phyloP scores from a whole-genome alignment of 2,113 vertebrate species.

The Chauna torquata region DNA sequence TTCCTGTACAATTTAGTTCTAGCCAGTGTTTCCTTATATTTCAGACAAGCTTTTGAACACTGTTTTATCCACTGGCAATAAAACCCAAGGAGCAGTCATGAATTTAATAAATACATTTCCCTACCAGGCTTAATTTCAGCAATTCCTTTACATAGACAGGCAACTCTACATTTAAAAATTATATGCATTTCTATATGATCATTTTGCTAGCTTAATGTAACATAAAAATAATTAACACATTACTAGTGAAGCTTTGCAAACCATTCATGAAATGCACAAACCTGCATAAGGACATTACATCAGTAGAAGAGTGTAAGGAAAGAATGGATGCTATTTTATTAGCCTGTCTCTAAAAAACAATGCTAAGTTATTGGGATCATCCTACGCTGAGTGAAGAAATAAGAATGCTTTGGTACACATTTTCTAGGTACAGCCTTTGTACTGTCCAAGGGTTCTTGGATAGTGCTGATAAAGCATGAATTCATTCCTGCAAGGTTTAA shows the following conservation, averaged over 20 bases:
- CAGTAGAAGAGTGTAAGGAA: background rate
- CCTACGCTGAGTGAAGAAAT: background rate
- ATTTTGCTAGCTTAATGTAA: background rate
- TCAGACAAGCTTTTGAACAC: background rate
- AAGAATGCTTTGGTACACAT: background rate
- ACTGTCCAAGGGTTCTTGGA: background rate
- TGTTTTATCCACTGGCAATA: background rate
- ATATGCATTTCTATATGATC: rapidly evolving
- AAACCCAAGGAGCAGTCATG: background rate
- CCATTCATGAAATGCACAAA: background rate
- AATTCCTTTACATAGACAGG: background rate
- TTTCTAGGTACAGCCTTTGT: background rate
- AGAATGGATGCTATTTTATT: background rate
- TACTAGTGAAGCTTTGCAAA: background rate
- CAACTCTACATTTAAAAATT: background rate
- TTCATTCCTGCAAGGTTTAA: background rate
- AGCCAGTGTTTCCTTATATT: background rate
- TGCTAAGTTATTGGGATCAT: background rate
- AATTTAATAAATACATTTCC: background rate
- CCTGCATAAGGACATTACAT: rapidly evolving
- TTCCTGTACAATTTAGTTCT: background rate
- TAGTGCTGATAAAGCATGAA: background rate
- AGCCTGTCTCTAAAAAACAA: background rate
- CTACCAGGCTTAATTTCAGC: background rate
- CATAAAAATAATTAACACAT: background rate